Base-by-base conservation (phyloP, 2,888 invertebrate species). In the Hydroisotoma schaefferi region DNA sequence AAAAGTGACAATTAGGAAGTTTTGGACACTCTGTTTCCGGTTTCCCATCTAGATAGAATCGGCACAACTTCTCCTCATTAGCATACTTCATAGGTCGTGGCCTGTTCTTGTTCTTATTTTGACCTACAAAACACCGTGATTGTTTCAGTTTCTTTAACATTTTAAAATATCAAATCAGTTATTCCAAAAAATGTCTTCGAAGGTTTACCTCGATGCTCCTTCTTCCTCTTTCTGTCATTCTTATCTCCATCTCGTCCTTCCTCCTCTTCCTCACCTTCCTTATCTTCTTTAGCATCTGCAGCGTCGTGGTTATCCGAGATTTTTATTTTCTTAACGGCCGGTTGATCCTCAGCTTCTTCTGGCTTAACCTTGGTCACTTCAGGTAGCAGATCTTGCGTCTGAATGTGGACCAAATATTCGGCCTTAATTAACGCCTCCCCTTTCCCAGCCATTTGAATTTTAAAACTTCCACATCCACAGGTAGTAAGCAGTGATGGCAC, bases 91-190 rank as follows among this genome's bases (percentile, higher is more conserved):
- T 85, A 0, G 87, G 85, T 53, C 83, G 83, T n/a, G 88, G 88
- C 61, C 91, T 81, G 1, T 85, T 80, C 78, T 90, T 91, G 1
- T 84, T 80, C 78, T 90, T 90, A 76, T 90, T 90, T 76, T 89
- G 87, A 0, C 90, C 90, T 74, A 81, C 79, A 2, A 79, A 52
- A 1, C 18, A 48, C 37, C n/a, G n/a, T n/a, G n/a, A n/a, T n/a
- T n/a, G n/a, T n/a, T n/a, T n/a, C n/a, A n/a, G n/a, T n/a, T n/a
- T n/a, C n/a, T n/a, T n/a, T n/a, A n/a, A n/a, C n/a, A n/a, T n/a
- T n/a, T n/a, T n/a, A n/a, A n/a, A n/a, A n/a, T n/a, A n/a, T n/a
- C n/a, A n/a, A n/a, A n/a, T n/a, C n/a, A n/a, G n/a, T n/a, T n/a
- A n/a, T n/a, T n/a, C n/a, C n/a, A n/a, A n/a, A n/a, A n/a, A n/a